Evolutionary conservation across 2,797 vertebrate genomes (phyloP).

Genomic region (Phalloptychus januarius): DNA sequence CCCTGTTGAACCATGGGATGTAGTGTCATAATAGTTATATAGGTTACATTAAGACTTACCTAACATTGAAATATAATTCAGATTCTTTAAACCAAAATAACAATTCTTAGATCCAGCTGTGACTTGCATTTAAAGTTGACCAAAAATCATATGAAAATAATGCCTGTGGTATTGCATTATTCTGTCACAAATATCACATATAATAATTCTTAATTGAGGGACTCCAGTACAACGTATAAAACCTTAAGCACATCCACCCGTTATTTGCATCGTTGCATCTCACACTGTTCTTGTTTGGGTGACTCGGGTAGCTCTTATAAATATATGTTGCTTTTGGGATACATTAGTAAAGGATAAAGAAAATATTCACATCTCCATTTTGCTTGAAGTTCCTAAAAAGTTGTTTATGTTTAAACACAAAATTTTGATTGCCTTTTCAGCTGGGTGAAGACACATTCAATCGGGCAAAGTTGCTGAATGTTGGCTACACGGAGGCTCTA

Average conservation of each 20-base stretch:
- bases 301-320: background rate
- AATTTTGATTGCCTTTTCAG: conserved; percentile 70
- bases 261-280: background rate
- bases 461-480: conserved; percentile 94
- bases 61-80: background rate
- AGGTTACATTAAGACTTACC: background rate
- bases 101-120: background rate
- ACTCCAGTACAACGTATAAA: background rate
- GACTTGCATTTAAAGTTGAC: background rate
- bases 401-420: background rate
- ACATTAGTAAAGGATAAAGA: background rate
- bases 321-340: background rate
- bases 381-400: background rate
- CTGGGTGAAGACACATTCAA: conserved; percentile 96
- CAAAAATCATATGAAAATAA: background rate
- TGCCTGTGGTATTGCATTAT: background rate
- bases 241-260: background rate
- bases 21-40: background rate
- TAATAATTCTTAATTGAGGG: background rate
- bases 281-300: background rate
- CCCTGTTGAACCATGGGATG: background rate
- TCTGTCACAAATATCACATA: background rate
- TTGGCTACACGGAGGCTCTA: conserved; percentile 93
- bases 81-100: background rate
- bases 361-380: background rate